Evolutionary conservation across 1,140 invertebrate genomes (phyloP), one percentile per base, ranked within the genome.

Genomic region (Cyphomyrmex costatus): DNA sequence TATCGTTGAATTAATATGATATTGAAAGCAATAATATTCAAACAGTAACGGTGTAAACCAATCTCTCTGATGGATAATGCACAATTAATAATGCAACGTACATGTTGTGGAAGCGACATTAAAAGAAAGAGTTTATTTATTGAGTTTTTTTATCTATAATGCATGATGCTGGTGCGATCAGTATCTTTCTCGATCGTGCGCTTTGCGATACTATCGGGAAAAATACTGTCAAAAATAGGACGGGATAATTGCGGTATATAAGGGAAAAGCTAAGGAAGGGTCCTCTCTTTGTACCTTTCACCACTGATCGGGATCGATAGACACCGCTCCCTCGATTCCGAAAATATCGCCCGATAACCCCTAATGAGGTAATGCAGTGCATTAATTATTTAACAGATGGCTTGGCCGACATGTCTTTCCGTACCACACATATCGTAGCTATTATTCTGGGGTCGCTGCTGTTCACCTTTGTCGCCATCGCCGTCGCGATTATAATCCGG

Each of bases 381-480:
- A 74, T 83, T 83, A 46, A 73, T 80, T 70, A 73, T 87, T 84
- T 79, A 91, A 90, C 88, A 90, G 91, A 84, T 86, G 89, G 90
- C 85, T 85, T 88, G 76, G 63, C 88, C 65, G 91, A 86, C 71
- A 91, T 94, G 60, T 90, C 91, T 21, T 90, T 94, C 66, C 91
- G 93, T 76, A 92, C 92, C n/a, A 92, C 92, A 85, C 94, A 95
- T 91, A 93, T 95, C 91, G 83, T 95, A 90, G 89, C 91, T 24
- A 93, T 95, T 65, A 90, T 94, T 85, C 85, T 94, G 83, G 92
- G 92, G 56, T 95, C 93, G 21, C 76, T 95, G 58, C 70, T 95
- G 14, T 90, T 95, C 71, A 94, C 91, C 58, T 82, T 94, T 30
- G 85, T 93, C 56, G 74, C 89, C 7, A 91, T 95, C 73, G 85